Base-by-base conservation (phyloP, 2,797 vertebrate genomes). In the Notolepis coatsorum region DNA sequence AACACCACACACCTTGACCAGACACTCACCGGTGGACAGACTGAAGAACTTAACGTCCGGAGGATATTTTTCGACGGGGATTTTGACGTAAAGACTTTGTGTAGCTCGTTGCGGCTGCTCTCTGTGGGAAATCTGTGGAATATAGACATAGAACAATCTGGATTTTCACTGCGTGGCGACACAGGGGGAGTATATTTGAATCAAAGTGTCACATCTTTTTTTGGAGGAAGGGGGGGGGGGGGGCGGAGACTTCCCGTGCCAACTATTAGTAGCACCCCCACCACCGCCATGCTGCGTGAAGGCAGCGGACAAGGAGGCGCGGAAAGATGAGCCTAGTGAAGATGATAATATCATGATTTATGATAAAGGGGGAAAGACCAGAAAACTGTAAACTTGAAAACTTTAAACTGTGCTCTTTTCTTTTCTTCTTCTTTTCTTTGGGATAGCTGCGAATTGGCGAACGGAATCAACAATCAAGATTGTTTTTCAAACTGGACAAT, bases 221-320 rank as follows among this genome's bases (percentile, higher is more conserved):
- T 81, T 90, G 81, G 73, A 87, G 88, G 15, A 49, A 17, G 81
- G 9, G 84, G 70, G 91, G 92, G 91, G 81, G 80, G 92, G 90
- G 18, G 89, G 87, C 42, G 91, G 91, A 90, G 91, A 92, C 92
- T n/a, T n/a, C 92, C 92, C 91, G 80, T 91, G 93, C 93, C 92
- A n/a, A n/a, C n/a, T n/a, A n/a, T n/a, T n/a, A n/a, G n/a, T n/a
- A n/a, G n/a, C n/a, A 92, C 91, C 30, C 25, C 18, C 89, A 91
- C 91, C 91, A 82, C 69, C 85, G 89, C 88, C 2, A 46, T 89
- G 88, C 84, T 86, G 88, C 23, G 87, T 73, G 75, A 75, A 81
- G 67, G 8, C 20, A 8, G 39, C 7, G 61, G 49, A 1, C 30
- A 41, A 67, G 27, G 73, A 42, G 42, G 23, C 43, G 20, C 41